A percentile compares a stretch with the other conserved stretches of the same genome.
These are phyloP conservation scores for Merluccius polli DNA, from an alignment of 2,797 vertebrate genomes.

Conservation along the genomic window DNA sequence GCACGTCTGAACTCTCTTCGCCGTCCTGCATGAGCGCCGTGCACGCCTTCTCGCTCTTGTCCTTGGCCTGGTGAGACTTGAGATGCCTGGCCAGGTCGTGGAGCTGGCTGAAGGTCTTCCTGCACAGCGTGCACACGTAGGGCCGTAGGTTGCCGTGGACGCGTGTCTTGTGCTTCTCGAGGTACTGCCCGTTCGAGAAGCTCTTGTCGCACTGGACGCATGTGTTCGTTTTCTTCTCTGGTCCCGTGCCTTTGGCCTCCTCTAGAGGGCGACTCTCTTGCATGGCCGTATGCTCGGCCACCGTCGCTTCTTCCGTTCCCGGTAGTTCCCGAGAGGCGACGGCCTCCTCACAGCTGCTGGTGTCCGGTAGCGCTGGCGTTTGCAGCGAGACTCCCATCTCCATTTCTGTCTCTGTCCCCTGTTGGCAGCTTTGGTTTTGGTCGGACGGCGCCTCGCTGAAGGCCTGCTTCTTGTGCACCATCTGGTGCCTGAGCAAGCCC, in stretches of 20 bases:
- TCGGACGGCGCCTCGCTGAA: neutral
- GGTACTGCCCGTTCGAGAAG: slow-evolving; percentile 37
- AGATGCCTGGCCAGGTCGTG: slow-evolving; percentile 61
- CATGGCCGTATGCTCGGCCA: neutral
- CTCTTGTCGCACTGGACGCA: slow-evolving; percentile 51
- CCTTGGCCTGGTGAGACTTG: slow-evolving; percentile 36
- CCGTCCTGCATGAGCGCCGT: slow-evolving; percentile 6
- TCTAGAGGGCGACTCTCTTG: neutral
- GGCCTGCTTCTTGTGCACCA: slow-evolving; percentile 55
- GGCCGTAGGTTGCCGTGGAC: slow-evolving; percentile 56
- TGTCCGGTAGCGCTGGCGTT: neutral
- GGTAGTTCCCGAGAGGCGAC: slow-evolving; percentile 6
- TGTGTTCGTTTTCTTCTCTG: neutral
- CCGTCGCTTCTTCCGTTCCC: neutral
- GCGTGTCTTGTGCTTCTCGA: slow-evolving; percentile 45
- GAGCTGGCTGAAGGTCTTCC: slow-evolving; percentile 61
- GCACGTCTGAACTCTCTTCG: neutral
- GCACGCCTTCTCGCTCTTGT: neutral
- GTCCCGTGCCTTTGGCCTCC: slow-evolving; percentile 20
- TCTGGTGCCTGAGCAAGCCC: slow-evolving; percentile 71
- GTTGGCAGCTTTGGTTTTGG: neutral
- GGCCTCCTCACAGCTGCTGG: neutral
- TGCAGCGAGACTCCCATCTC: neutral
- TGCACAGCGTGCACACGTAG: slow-evolving; percentile 60
- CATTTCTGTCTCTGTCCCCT: slow-evolving; percentile 1